These are phyloP conservation scores for Actinemys pallida DNA, from an alignment of 2,113 vertebrate genomes.

Conservation along the genomic window DNA sequence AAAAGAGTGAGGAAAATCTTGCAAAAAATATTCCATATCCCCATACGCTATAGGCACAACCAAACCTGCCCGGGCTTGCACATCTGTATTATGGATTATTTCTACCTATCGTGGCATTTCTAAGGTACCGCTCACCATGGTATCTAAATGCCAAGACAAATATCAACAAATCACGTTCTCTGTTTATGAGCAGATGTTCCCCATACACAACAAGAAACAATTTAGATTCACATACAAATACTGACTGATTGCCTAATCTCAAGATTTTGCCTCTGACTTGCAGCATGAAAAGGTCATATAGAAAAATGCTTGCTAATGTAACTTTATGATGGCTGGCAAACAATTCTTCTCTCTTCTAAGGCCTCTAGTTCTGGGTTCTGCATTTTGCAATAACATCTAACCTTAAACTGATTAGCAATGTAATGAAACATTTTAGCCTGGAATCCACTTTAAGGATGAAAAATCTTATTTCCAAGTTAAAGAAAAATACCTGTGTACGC, in stretches of 20 bases:
- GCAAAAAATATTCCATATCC: background rate
- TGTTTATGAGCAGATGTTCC: background rate
- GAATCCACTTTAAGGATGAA: background rate
- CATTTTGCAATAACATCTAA: background rate
- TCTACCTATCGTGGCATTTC: background rate
- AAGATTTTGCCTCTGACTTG: background rate
- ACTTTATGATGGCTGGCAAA: background rate
- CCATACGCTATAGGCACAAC: background rate
- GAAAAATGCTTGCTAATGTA: background rate
- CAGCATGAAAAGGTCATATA: background rate
- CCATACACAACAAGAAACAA: background rate
- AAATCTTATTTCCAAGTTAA: background rate
- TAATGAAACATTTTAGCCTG: background rate
- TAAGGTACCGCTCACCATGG: background rate
- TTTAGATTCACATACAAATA: background rate
- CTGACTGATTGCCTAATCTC: background rate
- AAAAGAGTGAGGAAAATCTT: background rate
- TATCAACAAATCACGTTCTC: background rate
- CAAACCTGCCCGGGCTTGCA: background rate
- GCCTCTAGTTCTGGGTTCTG: background rate
- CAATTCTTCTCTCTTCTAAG: background rate
- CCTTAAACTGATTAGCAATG: background rate
- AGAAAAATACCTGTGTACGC: background rate
- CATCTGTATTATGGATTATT: accelerated
- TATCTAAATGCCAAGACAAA: background rate